These are phyloP conservation scores for Diarsia dahlii DNA, from an alignment of 2,888 invertebrate genomes.

Conservation along the genomic window DNA sequence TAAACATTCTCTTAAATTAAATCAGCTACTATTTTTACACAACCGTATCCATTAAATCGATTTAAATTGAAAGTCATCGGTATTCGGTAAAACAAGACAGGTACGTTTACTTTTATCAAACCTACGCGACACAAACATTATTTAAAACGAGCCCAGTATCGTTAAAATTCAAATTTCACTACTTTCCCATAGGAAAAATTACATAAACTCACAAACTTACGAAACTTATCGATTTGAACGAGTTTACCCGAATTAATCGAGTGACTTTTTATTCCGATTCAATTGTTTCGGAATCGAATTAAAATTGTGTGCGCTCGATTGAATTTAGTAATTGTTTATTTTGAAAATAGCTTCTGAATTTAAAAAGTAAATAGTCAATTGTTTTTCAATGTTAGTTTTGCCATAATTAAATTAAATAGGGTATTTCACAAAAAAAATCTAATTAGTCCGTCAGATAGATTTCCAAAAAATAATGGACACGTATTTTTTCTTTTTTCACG, in stretches of 20 bases:
- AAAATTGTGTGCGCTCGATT: slow-evolving; percentile 43
- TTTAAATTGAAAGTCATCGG: slow-evolving; percentile 41
- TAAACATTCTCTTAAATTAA: slow-evolving; percentile 25
- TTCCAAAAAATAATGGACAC: no score
- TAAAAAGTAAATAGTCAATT: slow-evolving; percentile 25
- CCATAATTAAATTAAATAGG: background rate
- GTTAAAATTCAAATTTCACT: slow-evolving; percentile 74
- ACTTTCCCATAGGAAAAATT: slow-evolving; percentile 75
- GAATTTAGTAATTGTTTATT: slow-evolving; percentile 36
- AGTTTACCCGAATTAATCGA: slow-evolving; percentile 44
- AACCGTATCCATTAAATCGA: slow-evolving; percentile 23
- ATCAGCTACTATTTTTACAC: slow-evolving; percentile 17
- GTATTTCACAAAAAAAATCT: no score
- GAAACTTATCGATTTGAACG: slow-evolving; percentile 58
- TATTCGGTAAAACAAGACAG: slow-evolving; percentile 38
- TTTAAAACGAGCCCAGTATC: slow-evolving; percentile 42
- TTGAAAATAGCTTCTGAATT: slow-evolving; percentile 27
- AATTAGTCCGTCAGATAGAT: no score
- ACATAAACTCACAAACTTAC: slow-evolving; percentile 70
- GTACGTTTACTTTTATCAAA: slow-evolving; percentile 31
- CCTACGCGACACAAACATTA: slow-evolving; percentile 50
- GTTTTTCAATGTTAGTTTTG: slow-evolving; percentile 6
- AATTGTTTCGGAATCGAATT: slow-evolving; percentile 47
- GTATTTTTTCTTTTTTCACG: no score
- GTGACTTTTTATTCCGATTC: slow-evolving; percentile 31